These are phyloP conservation scores for Holacanthus passer DNA, from an alignment of 2,113 vertebrate genomes.

Conservation along the genomic window DNA sequence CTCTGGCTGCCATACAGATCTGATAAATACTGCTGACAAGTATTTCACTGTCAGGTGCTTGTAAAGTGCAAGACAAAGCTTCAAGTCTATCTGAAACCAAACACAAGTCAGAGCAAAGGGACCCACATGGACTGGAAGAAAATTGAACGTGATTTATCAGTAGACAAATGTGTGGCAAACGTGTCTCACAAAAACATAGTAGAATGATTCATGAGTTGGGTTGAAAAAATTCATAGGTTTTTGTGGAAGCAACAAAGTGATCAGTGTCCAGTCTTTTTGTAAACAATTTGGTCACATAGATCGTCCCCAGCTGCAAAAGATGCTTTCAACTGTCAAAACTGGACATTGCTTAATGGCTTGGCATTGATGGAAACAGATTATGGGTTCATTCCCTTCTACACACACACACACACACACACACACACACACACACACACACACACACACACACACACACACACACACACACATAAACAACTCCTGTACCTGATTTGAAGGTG, in stretches of 20 bases:
- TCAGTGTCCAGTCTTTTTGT: background rate
- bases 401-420: background rate
- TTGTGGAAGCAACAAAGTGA: background rate
- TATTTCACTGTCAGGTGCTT: too few species aligned
- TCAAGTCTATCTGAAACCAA: too few species aligned
- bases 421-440: too few species aligned
- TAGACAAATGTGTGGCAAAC: background rate
- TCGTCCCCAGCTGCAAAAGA: background rate
- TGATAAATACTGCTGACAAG: too few species aligned
- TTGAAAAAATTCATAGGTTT: background rate
- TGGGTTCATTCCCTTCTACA: background rate
- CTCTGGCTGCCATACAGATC: too few species aligned
- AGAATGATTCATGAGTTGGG: background rate
- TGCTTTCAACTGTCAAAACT: background rate
- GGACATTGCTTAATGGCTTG: background rate
- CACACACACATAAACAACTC: background rate
- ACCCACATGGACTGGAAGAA: background rate
- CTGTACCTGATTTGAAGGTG: conserved; percentile 93
- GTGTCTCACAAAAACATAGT: background rate
- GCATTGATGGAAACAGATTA: background rate
- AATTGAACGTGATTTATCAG: background rate
- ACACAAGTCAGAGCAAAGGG: background rate
- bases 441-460: too few species aligned
- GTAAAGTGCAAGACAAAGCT: background rate
- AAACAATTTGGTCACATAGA: background rate